phyloP scores from a whole-genome alignment of 1,140 invertebrate genomes.

The Panagrolaimus sp. region DNA sequence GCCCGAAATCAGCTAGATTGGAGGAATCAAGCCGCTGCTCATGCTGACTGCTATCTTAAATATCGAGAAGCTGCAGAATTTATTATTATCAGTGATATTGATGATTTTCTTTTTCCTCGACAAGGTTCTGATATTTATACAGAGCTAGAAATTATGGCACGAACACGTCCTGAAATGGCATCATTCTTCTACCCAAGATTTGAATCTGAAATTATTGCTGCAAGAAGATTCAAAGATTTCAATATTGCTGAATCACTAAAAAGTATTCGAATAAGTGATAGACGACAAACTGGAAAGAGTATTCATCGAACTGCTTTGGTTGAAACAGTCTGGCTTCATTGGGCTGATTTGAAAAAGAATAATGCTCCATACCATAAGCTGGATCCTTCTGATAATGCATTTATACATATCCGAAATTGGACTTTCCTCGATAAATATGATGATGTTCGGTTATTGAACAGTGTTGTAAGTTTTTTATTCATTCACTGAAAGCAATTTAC shows the following conservation, averaged over 20 bases:
- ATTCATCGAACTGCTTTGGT: not conserved
- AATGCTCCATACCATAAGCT: not conserved
- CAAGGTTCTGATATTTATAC: constrained; percentile 12
- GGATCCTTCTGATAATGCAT: not conserved
- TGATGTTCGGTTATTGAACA: not conserved
- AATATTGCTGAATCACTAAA: not conserved
- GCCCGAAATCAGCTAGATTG: constrained; percentile 23
- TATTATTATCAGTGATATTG: constrained; percentile 26
- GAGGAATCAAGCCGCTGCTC: constrained; percentile 33
- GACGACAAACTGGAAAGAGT: not conserved
- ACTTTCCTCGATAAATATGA: not conserved
- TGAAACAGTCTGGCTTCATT: not conserved
- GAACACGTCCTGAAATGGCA: not conserved
- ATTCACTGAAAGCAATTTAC: too few species aligned
- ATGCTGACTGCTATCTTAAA: constrained; percentile 35
- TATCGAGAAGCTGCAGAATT: constrained; percentile 32
- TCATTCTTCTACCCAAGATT: constrained; percentile 3
- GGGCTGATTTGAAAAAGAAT: not conserved
- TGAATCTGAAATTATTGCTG: not conserved
- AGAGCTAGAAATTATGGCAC: constrained; percentile 16
- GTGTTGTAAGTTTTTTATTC: not conserved
- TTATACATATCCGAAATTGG: constrained; percentile 1
- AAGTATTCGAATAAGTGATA: not conserved
- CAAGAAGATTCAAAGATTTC: not conserved
- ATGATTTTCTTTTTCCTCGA: constrained; percentile 26